Evolutionary conservation across 1,140 invertebrate genomes (phyloP), one percentile per base, ranked within the genome.

Genomic region (Probaryconus sp.): DNA sequence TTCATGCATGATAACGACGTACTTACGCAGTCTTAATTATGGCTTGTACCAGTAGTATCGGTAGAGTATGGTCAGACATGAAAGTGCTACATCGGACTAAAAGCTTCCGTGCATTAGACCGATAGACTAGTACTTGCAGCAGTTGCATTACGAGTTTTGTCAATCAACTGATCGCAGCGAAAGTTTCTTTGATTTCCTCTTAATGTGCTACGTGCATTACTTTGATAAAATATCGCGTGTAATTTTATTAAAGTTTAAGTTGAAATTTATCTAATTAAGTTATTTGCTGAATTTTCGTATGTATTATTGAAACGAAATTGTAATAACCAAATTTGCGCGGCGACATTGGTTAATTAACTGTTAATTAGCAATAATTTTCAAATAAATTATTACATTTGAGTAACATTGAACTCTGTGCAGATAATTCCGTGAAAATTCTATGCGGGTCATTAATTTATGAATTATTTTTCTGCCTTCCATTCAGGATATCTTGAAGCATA

Each of bases 101-200:
- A 67, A 67, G 63, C 63, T 56, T 67, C 24, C 24, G 51, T 50
- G 51, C 63, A 67, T 67, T 67, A 67, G 51, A 33, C 28, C 38
- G 17, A 64, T 35, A 28, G 38, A 50, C 24, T 48, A 10, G 21
- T 47, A 40, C 24, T 40, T 40, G 31, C 37, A 9, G 3, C 10
- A 42, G 58, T 30, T 31, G 13, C 20, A 40, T 31, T 61, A 63
- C 58, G 58, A 63, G 35, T 63, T 63, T 63, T 50, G 58, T 50
- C 58, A 50, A 63, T 63, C 58, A 42, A 7, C n/a, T 21, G 30
- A 21, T 50, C 26, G 45, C 18, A 50, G 9, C 33, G 7, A 11
- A 50, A 50, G 37, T 63, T 50, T 51, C 58, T 63, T 31, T 26
- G 17, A 51, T 42, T 42, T 24, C 26, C 3, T 35, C 2, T 7